Base-by-base conservation (phyloP, 2,888 invertebrate genomes). In the Cephus pulcher region DNA sequence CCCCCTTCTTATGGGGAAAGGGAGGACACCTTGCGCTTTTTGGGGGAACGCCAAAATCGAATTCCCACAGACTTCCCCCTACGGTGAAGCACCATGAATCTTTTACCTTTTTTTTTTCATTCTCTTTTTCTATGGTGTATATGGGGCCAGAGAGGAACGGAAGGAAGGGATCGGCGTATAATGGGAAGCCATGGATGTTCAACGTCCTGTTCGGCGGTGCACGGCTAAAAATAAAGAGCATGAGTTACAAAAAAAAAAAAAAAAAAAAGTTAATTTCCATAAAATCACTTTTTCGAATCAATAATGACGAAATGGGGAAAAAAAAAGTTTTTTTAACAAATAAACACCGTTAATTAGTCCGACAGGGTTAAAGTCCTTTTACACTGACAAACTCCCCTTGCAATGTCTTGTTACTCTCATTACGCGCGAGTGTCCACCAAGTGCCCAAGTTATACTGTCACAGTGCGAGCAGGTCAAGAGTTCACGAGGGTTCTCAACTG, bases 401-500 rank as follows among this genome's bases (percentile, higher is more conserved):
- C 23, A n/a, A 30, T 11, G 74, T 35, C 35, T 34, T 35, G 12
- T 34, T 35, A 23, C 74, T 74, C 74, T 74, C 74, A 74, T 74
- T 74, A 35, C 74, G 32, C 32, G 74, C 37, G 11, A 74, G 35
- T 74, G 74, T 77, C 74, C 78, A 71, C 76, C 81, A 82, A 85
- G 23, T 56, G 56, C 23, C 56, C 56, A 56, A 40, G 23, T 56
- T 56, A 56, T 56, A 56, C 86, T 86, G 85, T 86, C 83, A 82
- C 84, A 76, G 84, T 85, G 84, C 82, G 84, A 82, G 78, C 80
- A 78, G 79, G 85, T 87, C 86, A 85, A 84, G 80, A 84, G 84
- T 84, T 84, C 84, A 75, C 76, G 82, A 84, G 76, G 84, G 82
- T 84, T 84, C 86, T 84, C 86, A 85, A 56, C 73, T 80, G 77